A percentile compares a stretch with the other conserved stretches of the same genome.
phyloP scores from a whole-genome alignment of 2,797 vertebrate species.

The Neomorphus geoffroyi region DNA sequence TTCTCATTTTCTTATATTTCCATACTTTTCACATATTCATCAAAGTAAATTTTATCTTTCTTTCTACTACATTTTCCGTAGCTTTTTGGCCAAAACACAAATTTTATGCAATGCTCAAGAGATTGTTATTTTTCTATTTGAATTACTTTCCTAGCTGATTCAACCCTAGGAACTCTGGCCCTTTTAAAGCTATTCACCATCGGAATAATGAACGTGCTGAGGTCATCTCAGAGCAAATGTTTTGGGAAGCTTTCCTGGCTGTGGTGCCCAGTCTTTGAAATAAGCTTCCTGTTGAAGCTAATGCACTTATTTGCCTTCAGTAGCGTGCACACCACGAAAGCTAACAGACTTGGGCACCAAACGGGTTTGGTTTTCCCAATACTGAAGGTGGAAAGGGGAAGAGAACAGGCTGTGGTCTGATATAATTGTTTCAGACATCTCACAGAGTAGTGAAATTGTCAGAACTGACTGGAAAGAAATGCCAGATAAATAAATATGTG shows the following conservation, averaged over 20 bases:
- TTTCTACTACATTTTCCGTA: not conserved
- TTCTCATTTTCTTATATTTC: not conserved
- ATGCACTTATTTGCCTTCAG: not conserved
- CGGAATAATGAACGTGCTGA: not conserved
- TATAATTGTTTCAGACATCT: not conserved
- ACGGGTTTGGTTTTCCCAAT: not conserved
- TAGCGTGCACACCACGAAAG: not conserved
- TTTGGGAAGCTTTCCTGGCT: conserved; percentile 26
- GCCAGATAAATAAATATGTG: not conserved
- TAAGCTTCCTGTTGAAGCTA: not conserved
- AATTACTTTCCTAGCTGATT: conserved; percentile 1
- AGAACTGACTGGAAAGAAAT: not conserved
- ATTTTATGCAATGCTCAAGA: not conserved
- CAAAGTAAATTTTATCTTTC: not conserved
- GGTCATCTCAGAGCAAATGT: not conserved
- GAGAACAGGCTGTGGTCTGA: not conserved
- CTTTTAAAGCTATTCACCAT: conserved; percentile 5
- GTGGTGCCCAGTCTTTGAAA: not conserved
- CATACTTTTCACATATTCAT: not conserved
- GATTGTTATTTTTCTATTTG: not conserved
- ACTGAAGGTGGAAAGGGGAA: not conserved
- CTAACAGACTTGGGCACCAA: not conserved
- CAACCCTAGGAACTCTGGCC: not conserved
- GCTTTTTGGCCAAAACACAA: not conserved
- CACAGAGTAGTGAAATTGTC: not conserved